phyloP scores from a whole-genome alignment of 2,797 vertebrate genomes.

The Premnoplex brunnescens region DNA sequence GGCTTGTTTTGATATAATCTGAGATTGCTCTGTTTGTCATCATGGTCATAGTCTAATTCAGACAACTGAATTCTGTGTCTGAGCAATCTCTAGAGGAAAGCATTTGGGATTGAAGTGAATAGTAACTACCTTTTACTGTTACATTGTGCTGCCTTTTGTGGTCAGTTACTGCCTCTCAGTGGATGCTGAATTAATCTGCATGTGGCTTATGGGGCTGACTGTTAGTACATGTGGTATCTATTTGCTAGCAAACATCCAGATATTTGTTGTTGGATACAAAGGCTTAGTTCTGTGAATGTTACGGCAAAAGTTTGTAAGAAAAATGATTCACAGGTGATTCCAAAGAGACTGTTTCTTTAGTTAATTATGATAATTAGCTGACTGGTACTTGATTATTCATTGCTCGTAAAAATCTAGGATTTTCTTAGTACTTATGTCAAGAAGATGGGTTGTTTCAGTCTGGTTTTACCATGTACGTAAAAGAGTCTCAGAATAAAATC shows the following conservation, averaged over 20 bases:
- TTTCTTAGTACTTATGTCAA: background rate
- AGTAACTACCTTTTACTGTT: background rate
- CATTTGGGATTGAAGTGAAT: background rate
- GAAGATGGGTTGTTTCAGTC: background rate
- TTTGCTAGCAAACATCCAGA: background rate
- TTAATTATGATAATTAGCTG: background rate
- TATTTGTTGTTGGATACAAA: background rate
- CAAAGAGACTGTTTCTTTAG: background rate
- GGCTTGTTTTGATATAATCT: background rate
- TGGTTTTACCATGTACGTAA: background rate
- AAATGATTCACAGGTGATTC: background rate
- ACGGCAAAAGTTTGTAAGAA: background rate
- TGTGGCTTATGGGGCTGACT: background rate
- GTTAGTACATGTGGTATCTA: background rate
- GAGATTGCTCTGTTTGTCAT: background rate
- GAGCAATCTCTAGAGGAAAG: background rate
- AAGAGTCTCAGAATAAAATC: background rate
- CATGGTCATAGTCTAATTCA: background rate
- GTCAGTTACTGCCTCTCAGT: background rate
- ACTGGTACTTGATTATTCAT: background rate
- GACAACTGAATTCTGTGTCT: background rate
- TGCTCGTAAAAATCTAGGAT: background rate
- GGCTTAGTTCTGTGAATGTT: background rate
- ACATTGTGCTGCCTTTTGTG: background rate
- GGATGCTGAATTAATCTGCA: background rate